Conservation (phyloP, 2,888 invertebrate species). For the Drosophila macrospina region DNA sequence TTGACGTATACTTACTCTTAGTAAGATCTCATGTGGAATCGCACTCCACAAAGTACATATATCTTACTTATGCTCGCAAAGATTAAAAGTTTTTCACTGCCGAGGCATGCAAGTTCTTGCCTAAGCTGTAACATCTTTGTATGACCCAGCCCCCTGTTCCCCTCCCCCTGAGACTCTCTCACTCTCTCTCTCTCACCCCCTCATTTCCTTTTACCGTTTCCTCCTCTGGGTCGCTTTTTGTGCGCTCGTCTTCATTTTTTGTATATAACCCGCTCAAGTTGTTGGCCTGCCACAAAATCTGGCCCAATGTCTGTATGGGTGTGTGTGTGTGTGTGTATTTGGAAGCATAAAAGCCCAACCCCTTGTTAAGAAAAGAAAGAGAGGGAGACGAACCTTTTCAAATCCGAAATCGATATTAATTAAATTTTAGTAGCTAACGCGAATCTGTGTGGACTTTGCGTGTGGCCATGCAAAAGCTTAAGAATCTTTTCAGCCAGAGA, state of each 20-base stretch:
- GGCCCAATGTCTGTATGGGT: conserved; percentile 28
- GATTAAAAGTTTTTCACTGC: conserved; percentile 78
- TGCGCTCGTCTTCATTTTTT: conserved; percentile 51
- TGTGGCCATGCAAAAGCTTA: conserved; percentile 53
- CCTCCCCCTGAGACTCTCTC: not conserved
- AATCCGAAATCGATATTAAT: conserved; percentile 82
- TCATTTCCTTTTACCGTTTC: conserved; percentile 6
- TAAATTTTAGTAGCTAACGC: conserved; percentile 78
- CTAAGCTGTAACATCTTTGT: conserved; percentile 80
- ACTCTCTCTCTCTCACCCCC: not conserved
- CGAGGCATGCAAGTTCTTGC: conserved; percentile 73
- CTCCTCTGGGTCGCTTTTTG: conserved; percentile 52
- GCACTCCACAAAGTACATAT: conserved; percentile 64
- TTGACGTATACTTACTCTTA: conserved; percentile 28
- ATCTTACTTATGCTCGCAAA: conserved; percentile 79
- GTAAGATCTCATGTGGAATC: conserved; percentile 59
- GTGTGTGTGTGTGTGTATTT: conserved; percentile 16
- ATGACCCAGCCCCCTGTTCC: conserved; percentile 12
- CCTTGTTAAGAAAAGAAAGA: not conserved
- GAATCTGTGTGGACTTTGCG: conserved; percentile 54
- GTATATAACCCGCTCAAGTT: conserved; percentile 71
- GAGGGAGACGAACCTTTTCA: conserved; percentile 64
- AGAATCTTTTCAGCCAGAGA: conserved; percentile 25
- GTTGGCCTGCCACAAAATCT: conserved; percentile 74
- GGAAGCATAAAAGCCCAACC: conserved; percentile 44